Conservation (phyloP, 1,140 invertebrate species). For the Euschistus heros region DNA sequence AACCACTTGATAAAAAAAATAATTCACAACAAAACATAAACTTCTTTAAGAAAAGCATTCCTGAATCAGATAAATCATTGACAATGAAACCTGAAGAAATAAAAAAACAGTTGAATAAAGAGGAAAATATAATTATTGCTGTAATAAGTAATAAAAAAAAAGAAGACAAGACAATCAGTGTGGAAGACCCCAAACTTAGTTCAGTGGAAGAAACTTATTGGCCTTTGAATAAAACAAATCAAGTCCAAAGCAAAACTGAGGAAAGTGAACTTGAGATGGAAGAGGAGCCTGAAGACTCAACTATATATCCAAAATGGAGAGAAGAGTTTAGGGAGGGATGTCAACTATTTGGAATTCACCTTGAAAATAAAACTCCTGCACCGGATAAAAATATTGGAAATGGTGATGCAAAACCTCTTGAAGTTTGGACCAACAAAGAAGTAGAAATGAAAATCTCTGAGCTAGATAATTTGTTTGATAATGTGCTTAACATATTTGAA, state of each 20-base stretch:
- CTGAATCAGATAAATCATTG: background rate
- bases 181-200: background rate
- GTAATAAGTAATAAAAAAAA: background rate
- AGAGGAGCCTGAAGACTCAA: background rate
- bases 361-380: background rate
- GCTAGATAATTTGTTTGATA: background rate
- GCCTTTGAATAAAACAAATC: background rate
- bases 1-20: background rate
- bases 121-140: background rate
- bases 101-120: background rate
- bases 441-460: background rate
- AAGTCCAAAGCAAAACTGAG: background rate
- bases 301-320: background rate
- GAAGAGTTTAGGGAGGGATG: slow-evolving; percentile 9
- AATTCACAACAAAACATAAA: too few relatives aligned
- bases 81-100: too few relatives aligned
- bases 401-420: too few relatives aligned
- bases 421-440: too few relatives aligned
- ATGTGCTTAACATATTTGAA: background rate
- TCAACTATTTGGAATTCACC: background rate
- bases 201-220: background rate
- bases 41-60: too few relatives aligned
- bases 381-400: too few relatives aligned
- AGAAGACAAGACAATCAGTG: background rate
- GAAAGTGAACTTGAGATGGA: background rate